A percentile compares a stretch with the other conserved stretches of the same genome.
Evolutionary conservation across 2,888 invertebrate genomes (phyloP).

Genomic region (Zhuqinia jingwanae): DNA sequence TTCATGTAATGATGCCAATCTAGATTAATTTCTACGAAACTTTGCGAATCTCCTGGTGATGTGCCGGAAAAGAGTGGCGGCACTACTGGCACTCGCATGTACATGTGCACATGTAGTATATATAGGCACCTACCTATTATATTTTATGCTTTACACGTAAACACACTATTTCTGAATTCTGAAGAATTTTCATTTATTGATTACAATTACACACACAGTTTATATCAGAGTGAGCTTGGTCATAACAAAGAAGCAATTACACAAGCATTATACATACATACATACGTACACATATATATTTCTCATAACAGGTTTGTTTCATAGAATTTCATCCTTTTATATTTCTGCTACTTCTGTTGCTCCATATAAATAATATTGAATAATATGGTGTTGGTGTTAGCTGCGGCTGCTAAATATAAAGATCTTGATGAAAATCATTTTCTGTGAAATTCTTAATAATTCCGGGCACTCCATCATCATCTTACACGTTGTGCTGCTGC

Average conservation of each 20-base stretch:
- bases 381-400: not conserved
- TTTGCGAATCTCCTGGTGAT: conserved; percentile 13
- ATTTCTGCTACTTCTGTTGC: too few relatives aligned
- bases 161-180: not conserved
- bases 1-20: conserved; percentile 21
- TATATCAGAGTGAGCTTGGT: too few relatives aligned
- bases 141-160: not conserved
- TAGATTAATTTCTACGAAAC: conserved; percentile 21
- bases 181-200: conserved; percentile 43
- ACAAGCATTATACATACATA: not conserved
- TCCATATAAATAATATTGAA: too few relatives aligned
- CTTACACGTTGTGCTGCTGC: conserved; percentile 10
- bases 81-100: too few relatives aligned
- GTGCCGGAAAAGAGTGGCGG: not conserved
- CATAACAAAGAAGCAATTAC: conserved; percentile 11
- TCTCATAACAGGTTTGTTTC: conserved; percentile 41
- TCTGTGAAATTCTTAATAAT: conserved; percentile 53
- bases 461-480: conserved; percentile 54
- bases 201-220: conserved; percentile 1
- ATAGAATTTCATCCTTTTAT: conserved; percentile 40
- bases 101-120: too few relatives aligned
- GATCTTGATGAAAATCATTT: conserved; percentile 51
- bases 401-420: not conserved
- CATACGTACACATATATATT: conserved; percentile 41
- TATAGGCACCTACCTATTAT: too few relatives aligned